These are phyloP conservation scores for Aegithalos caudatus DNA, from an alignment of 2,113 vertebrate species.

Conservation along the genomic window DNA sequence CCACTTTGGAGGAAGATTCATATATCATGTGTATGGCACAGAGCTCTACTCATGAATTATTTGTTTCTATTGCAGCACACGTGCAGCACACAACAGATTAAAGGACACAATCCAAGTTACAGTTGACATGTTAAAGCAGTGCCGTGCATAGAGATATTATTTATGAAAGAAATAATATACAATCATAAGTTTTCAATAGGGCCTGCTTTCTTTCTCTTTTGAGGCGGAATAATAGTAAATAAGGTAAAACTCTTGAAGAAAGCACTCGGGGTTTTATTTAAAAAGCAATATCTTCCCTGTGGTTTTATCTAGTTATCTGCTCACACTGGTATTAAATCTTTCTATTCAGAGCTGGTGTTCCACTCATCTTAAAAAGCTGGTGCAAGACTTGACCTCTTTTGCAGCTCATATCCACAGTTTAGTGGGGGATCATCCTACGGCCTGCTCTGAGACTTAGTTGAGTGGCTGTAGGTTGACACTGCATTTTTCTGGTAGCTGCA, in stretches of 20 bases:
- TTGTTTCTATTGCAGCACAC: background rate
- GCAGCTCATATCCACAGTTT: background rate
- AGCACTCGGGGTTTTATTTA: background rate
- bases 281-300: background rate
- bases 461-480: background rate
- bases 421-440: background rate
- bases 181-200: background rate
- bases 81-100: background rate
- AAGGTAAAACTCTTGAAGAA: background rate
- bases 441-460: background rate
- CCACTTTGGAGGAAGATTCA: background rate
- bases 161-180: conserved; percentile 31
- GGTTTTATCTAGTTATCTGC: background rate
- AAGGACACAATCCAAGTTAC: background rate
- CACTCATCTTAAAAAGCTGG: background rate
- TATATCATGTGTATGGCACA: background rate
- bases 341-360: background rate
- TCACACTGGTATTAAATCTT: background rate
- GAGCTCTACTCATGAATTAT: background rate
- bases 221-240: background rate
- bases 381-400: background rate
- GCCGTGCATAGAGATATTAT: background rate
- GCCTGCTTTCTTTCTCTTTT: background rate
- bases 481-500: background rate
- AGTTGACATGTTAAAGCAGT: conserved; percentile 1